Evolutionary conservation across 2,888 invertebrate species (phyloP), one percentile per base, ranked within the genome.

Genomic region (Blera fallax): DNA sequence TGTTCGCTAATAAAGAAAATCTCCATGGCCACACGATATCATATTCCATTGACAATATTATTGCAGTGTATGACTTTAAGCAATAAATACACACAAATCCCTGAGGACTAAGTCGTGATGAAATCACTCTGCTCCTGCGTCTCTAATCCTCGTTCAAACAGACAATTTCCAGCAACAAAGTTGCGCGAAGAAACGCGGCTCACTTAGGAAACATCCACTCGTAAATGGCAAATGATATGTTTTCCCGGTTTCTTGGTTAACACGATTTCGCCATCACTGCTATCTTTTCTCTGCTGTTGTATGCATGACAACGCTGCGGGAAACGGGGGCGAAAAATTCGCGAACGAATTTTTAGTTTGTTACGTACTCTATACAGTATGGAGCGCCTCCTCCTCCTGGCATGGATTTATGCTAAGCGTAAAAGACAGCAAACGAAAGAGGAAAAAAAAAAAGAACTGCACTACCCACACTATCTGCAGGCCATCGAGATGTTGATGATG

Each of bases 231-330:
- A 85, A 85, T 81, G 85, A 77, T 81, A 80, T 80, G 81, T 77
- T 80, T 85, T 77, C 70, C 76, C 77, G 65, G 76, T 85, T 81
- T 62, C 81, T 76, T 77, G 81, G 85, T 85, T 81, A 85, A 85
- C 85, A 85, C 85, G 85, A 85, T 85, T 85, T 85, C 77, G 76
- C 85, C 85, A 85, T 85, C 85, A 85, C 72, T 62, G 76, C 65
- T 72, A 85, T 85, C 70, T 80, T 70, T 74, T 64, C n/a, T 34
- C 2, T 10, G 37, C 16, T n/a, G 24, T 56, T n/a, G 14, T 50
- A 52, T 37, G 32, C 27, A n/a, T 2, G 10, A n/a, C 58, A 37
- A 16, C 3, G 16, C 18, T 18, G n/a, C 50, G 69, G 69, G 27
- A 69, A 74, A 58, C 62, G 79, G 73, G 73, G 78, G 83, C 67